Evolutionary conservation across 2,113 vertebrate species (phyloP), one percentile per base, ranked within the genome.

Genomic region (Anas platyrhynchos): DNA sequence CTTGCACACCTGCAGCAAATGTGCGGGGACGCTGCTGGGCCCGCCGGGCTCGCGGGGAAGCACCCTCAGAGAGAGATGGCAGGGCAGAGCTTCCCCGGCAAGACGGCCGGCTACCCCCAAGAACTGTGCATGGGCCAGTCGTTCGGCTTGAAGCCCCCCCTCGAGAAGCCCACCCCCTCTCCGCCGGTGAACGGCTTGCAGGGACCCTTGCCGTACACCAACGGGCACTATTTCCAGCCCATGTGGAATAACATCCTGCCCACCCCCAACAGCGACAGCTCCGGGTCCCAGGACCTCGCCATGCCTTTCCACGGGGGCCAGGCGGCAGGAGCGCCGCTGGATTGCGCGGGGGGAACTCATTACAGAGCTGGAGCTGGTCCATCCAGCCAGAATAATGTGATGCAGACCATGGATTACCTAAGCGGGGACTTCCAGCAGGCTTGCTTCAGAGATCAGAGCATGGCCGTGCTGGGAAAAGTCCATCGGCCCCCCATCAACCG

Each of bases 181-280:
- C 99, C 99, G 1, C 99, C 99, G 3, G 98, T 99, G 98, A 99
- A 98, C 50, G 98, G 98, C 89, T 98, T 99, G 98, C 98, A 99
- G 38, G 98, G 98, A 84, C 98, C 98, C 67, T 91, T 99, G 98
- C 98, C 98, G 97, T 99, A 99, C 74, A 98, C 98, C 83, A 99
- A 99, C 7, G 99, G 99, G 96, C 99, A 99, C 97, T 99, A 99
- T 97, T 99, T 99, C 97, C 99, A 99, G 84, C 98, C 99, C 94
- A 89, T 99, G 94, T 99, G 99, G 99, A 99, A 98, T 98, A 99
- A 99, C 98, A 99, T 99, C 92, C 98, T 99, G 94, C 99, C 99
- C 97, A 99, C 99, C 1, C 99, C 99, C 96, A 99, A 99, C 98
- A 99, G 99, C 97, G 99, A 99, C 98, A 99, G 99, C 98, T 99